These are phyloP conservation scores for Diprion similis DNA, from an alignment of 1,140 invertebrate genomes.

Conservation along the genomic window DNA sequence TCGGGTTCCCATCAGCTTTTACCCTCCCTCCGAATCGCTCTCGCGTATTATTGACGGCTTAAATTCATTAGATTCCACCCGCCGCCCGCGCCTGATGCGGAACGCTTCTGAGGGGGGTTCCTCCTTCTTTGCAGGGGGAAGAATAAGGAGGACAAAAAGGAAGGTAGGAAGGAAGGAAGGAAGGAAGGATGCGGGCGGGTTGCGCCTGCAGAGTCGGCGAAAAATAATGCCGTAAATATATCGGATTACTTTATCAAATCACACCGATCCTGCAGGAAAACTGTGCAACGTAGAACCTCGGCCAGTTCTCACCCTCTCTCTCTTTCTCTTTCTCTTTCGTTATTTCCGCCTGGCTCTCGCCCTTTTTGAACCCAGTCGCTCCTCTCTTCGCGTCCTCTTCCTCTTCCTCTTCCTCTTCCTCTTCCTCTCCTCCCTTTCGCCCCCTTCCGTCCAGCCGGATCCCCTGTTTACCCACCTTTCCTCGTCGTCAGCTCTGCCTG, in stretches of 20 bases:
- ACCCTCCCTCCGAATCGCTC: not conserved
- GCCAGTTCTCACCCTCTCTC: not conserved
- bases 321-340: not conserved
- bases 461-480: no score
- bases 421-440: not conserved
- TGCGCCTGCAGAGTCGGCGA: conserved; percentile 2
- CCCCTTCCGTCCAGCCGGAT: no score
- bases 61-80: conserved; percentile 38
- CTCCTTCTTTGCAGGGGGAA: not conserved
- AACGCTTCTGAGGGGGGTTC: not conserved
- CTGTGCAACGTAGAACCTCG: not conserved
- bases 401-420: not conserved
- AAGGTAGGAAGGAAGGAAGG: not conserved
- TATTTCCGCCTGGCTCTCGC: not conserved
- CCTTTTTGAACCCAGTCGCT: not conserved
- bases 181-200: not conserved
- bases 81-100: not conserved
- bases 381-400: not conserved
- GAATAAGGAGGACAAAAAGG: not conserved
- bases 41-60: conserved; percentile 37
- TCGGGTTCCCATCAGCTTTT: conserved; percentile 11
- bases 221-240: conserved; percentile 18
- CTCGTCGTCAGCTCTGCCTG: not conserved
- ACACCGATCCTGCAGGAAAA: conserved; percentile 11
- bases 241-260: conserved; percentile 16